Base-by-base conservation (phyloP, 2,888 invertebrate species). In the Brenthis hecate region DNA sequence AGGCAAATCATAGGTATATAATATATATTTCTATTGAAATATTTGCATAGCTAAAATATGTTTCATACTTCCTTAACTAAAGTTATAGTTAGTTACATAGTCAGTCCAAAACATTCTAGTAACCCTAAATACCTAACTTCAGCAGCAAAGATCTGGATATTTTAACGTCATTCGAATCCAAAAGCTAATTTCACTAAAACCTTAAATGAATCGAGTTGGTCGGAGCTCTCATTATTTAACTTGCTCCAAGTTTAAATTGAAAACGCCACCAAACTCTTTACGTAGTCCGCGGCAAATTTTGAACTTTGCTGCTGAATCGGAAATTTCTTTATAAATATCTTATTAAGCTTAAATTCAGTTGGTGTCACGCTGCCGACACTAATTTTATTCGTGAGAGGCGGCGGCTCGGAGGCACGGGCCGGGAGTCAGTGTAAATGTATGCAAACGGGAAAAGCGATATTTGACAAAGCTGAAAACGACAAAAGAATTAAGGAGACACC, bases 241-340 rank as follows among this genome's bases (percentile, higher is more conserved):
- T 92, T 90, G 89, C 82, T 85, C 87, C 83, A 92, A 92, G 88
- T 92, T 92, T 92, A 92, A 92, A 92, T 92, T 92, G 92, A 92
- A 92, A 92, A 92, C 87, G 90, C 88, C 84, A 87, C 87, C 86
- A 80, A 92, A 92, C 91, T 92, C 92, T 91, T 91, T 91, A 88
- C 83, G 81, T 84, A 88, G 87, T 87, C 84, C 82, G 86, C 90
- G 87, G 91, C 87, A 89, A 92, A 92, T 89, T 92, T 88, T 92
- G 92, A 92, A 92, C 91, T 92, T 92, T 91, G 88, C 91, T 85
- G 88, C 87, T 91, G 92, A 92, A 92, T 92, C 85, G 90, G 90
- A 91, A 91, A 92, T 90, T 88, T 91, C 92, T 91, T 91, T 91
- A 92, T 92, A 92, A 92, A 92, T 92, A 92, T 91, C 88, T 91